phyloP scores from a whole-genome alignment of 2,888 invertebrate species.

The Helicoverpa assulta region DNA sequence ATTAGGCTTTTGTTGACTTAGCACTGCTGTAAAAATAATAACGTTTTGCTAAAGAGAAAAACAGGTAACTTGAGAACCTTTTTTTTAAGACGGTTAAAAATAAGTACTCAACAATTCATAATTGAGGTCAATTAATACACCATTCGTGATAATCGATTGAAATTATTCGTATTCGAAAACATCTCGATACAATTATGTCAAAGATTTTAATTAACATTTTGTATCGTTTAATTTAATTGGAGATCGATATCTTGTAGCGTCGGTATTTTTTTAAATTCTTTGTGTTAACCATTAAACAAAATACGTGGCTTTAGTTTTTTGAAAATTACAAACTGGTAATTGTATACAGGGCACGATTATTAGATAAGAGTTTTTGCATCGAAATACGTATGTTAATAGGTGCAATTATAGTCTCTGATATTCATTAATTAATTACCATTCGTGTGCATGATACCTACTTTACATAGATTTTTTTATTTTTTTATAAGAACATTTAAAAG shows the following conservation, averaged over 20 bases:
- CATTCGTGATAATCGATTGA: conserved; percentile 29
- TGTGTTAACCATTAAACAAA: conserved; percentile 20
- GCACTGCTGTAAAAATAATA: conserved; percentile 2
- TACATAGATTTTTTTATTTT: conserved; percentile 2
- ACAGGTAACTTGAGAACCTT: no score
- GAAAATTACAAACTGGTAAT: conserved; percentile 11
- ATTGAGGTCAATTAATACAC: background rate
- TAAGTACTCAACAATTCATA: no score
- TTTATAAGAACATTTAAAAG: no score
- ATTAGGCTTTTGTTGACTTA: conserved; percentile 8
- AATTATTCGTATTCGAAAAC: conserved; percentile 53
- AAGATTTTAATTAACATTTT: conserved; percentile 70
- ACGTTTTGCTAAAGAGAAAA: no score
- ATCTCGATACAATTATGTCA: conserved; percentile 66
- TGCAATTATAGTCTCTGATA: conserved; percentile 25
- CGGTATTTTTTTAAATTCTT: conserved; percentile 46
- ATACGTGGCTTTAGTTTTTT: conserved; percentile 24
- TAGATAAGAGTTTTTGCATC: conserved; percentile 25
- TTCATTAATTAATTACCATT: conserved; percentile 22
- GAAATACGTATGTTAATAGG: conserved; percentile 20
- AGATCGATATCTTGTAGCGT: conserved; percentile 64
- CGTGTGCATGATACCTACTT: background rate
- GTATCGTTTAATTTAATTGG: conserved; percentile 69
- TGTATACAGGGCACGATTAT: conserved; percentile 16
- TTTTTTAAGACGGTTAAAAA: no score